Evolutionary conservation across 2,113 vertebrate genomes (phyloP), one percentile per base, ranked within the genome.

Genomic region (Polypterus bichir): DNA sequence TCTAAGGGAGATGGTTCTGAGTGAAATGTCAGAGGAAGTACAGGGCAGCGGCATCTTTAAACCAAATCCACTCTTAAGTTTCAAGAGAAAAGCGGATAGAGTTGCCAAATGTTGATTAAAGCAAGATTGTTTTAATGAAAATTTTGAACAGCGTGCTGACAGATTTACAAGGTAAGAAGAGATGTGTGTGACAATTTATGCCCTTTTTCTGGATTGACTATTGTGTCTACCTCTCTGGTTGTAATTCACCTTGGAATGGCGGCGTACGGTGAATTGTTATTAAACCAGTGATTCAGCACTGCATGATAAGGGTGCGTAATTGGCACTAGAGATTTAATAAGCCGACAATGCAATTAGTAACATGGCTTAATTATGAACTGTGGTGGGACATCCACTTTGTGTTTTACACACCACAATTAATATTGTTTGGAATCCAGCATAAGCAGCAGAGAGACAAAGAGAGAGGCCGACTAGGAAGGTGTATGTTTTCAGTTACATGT

Each of bases 401-500:
- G 55, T 55, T 62, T 27, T 27, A 27, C 27, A 27, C 27, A 80
- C 81, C 74, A 74, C 76, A 76, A 83, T 82, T 84, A 87, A 86
- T 85, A 81, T 83, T 84, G 75, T 82, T 76, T 83, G 79, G 83
- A 85, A 83, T 3, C 82, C 86, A 82, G 81, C 76, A 79, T 74
- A 8, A 58, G 44, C 56, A 58, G 9, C 73, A 83, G 82, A 82
- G 73, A 79, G 79, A 79, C 71, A 76, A 79, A 81, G 77, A 80
- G 73, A 76, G 78, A 81, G 77, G 80, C 72, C 65, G 46, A 74
- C 27, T 27, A 27, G 27, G 27, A 27, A 64, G 70, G 73, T 81
- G 89, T 86, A 84, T 94, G 93, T 86, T 95, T 97, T 83, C 76
- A 84, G 83, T 97, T 95, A 95, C 83, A 83, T 83, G 81, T 86